Percentiles rank a stretch among this genome's conserved stretches.
phyloP scores from a whole-genome alignment of 92 coral and sea anemone species.

The Epizoanthus rinbou region DNA sequence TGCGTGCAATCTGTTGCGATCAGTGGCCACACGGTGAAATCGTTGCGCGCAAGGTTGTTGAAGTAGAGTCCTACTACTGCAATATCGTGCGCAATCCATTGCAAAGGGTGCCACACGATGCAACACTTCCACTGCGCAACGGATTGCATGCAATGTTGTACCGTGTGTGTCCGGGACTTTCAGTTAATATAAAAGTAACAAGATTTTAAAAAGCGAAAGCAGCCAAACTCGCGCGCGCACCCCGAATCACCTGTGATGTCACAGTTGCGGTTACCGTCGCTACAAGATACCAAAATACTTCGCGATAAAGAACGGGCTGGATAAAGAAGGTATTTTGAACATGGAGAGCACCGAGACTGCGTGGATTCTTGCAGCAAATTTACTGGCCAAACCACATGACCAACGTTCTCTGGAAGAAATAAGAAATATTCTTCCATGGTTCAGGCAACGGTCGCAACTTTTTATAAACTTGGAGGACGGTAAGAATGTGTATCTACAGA shows the following conservation, averaged over 20 bases:
- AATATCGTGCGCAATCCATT: too few relatives aligned
- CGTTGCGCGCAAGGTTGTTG: too few relatives aligned
- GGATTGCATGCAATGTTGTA: too few relatives aligned
- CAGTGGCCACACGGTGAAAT: too few relatives aligned
- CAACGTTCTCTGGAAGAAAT: constrained; percentile 27
- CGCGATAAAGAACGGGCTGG: neutral
- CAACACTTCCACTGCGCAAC: too few relatives aligned
- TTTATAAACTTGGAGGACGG: constrained; percentile 41
- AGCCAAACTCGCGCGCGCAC: too few relatives aligned
- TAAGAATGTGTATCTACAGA: neutral
- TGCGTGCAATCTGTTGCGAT: too few relatives aligned
- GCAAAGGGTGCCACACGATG: too few relatives aligned
- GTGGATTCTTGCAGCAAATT: constrained; percentile 21
- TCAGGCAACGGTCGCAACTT: constrained; percentile 35
- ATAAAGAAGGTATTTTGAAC: neutral
- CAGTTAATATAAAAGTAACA: too few relatives aligned
- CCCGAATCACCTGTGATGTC: neutral
- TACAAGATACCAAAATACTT: neutral
- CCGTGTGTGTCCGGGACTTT: too few relatives aligned
- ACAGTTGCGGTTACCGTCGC: neutral
- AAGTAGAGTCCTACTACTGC: too few relatives aligned
- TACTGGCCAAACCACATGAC: constrained; percentile 36
- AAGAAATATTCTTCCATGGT: constrained; percentile 33
- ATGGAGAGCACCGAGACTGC: neutral
- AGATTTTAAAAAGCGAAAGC: too few relatives aligned